phyloP scores from a whole-genome alignment of 2,888 invertebrate species.

The Hypercompe scribonia region DNA sequence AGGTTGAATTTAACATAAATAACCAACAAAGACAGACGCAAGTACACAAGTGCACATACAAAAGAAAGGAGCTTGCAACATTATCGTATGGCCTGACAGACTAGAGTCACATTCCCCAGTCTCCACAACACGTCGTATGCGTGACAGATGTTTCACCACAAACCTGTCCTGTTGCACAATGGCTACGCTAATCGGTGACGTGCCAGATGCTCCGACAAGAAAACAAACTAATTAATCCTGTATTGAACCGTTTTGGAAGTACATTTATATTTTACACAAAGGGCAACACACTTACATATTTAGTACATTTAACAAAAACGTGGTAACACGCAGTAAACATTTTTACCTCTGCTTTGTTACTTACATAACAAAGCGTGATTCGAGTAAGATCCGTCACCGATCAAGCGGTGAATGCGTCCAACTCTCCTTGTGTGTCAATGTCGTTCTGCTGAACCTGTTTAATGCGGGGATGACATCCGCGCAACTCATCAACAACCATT shows the following conservation, averaged over 20 bases:
- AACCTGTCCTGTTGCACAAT: not conserved
- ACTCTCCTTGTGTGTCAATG: not conserved
- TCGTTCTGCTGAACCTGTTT: not conserved
- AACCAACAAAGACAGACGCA: too few species aligned
- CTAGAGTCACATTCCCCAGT: not conserved
- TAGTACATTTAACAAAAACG: not conserved
- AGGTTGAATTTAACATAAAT: not conserved
- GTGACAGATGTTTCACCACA: not conserved
- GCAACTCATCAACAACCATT: too few species aligned
- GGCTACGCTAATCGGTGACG: not conserved
- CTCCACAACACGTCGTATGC: not conserved
- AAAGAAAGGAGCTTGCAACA: too few species aligned
- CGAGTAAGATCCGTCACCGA: not conserved
- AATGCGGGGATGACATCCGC: not conserved
- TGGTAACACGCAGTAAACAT: not conserved
- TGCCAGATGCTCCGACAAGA: not conserved
- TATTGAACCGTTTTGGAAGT: not conserved
- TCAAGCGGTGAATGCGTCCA: not conserved
- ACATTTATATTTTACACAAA: not conserved
- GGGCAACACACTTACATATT: not conserved
- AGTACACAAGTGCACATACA: too few species aligned
- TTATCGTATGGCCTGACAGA: not conserved
- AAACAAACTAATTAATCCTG: not conserved
- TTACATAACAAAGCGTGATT: not conserved
- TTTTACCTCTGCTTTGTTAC: not conserved